phyloP scores from a whole-genome alignment of 37 sponge, comb jelly and placozoan genomes.

The Mnemiopsis leidyi region DNA sequence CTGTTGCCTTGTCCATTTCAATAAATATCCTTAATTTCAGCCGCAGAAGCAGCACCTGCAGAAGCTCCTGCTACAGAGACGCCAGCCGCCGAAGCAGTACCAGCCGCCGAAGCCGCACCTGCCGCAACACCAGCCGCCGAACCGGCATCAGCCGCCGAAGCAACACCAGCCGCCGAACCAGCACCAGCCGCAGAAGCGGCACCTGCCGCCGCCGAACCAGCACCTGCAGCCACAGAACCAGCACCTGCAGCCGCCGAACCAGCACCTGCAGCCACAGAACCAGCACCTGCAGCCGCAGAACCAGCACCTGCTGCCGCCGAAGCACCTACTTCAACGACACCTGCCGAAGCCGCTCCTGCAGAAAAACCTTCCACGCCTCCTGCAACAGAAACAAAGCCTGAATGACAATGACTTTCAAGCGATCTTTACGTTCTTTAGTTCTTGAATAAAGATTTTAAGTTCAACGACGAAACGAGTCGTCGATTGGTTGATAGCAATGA shows the following conservation, averaged over 20 bases:
- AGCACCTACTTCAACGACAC: neutral
- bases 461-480: neutral
- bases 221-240: neutral
- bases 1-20: neutral
- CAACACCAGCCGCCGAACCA: neutral
- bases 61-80: neutral
- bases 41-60: neutral
- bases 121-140: neutral
- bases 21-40: neutral
- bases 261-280: neutral
- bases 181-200: neutral
- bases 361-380: neutral
- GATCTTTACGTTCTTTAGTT: neutral
- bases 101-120: neutral
- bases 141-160: neutral
- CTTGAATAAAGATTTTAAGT: neutral
- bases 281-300: neutral
- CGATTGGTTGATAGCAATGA: neutral
- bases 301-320: neutral
- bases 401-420: neutral
- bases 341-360: neutral
- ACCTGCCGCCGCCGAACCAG: neutral
- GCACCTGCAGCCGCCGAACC: neutral
- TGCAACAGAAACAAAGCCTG: slow-evolving; percentile 5
- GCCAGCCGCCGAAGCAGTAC: neutral